Percentiles rank a stretch among this genome's conserved stretches.
phyloP scores from a whole-genome alignment of 2,113 vertebrate genomes.

The Cochlearius cochlearius region DNA sequence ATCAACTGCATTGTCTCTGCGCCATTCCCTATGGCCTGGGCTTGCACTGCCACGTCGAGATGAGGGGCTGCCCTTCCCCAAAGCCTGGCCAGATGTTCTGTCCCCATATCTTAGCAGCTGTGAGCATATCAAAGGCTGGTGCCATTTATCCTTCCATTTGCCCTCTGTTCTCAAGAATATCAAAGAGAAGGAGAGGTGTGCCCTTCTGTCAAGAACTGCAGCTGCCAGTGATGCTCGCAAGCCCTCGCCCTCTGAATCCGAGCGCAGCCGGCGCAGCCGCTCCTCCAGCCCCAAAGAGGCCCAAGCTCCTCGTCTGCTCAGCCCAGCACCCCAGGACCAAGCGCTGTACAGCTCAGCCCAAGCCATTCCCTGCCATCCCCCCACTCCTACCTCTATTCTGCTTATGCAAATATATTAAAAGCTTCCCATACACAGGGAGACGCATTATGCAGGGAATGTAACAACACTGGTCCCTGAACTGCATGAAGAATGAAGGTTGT shows the following conservation, averaged over 20 bases:
- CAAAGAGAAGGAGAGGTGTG: constrained; percentile 11
- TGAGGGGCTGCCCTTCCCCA: background rate
- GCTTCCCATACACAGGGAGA: background rate
- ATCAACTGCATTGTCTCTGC: background rate
- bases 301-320: background rate
- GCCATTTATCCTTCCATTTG: background rate
- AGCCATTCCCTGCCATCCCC: background rate
- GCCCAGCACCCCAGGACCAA: background rate
- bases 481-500: constrained; percentile 8
- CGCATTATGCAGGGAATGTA: constrained; percentile 12
- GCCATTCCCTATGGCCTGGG: accelerated
- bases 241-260: background rate
- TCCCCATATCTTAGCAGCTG: background rate
- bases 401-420: background rate
- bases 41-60: accelerated
- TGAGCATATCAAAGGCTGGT: background rate
- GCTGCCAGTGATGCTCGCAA: background rate
- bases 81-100: background rate
- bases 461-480: background rate
- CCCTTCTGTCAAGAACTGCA: background rate
- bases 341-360: background rate
- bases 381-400: background rate
- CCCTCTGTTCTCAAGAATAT: constrained; percentile 23
- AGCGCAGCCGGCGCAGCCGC: constrained; percentile 10
- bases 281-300: background rate